These are phyloP conservation scores for Bucco capensis DNA, from an alignment of 2,113 vertebrate species.

Conservation along the genomic window DNA sequence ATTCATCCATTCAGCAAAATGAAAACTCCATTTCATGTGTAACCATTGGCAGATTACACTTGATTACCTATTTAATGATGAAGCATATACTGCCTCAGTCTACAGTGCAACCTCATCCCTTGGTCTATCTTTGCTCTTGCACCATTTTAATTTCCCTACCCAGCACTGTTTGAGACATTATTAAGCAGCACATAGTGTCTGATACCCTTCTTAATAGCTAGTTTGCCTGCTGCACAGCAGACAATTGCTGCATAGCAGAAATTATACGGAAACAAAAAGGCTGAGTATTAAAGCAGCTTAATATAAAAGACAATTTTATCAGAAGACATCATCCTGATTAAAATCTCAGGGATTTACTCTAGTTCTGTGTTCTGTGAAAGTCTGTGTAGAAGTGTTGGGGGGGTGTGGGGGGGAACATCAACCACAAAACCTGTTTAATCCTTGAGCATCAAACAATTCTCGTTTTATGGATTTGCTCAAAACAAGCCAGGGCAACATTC, in stretches of 20 bases:
- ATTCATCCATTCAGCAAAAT: background rate
- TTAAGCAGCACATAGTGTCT: background rate
- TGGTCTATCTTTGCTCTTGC: background rate
- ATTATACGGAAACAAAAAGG: constrained; percentile 34
- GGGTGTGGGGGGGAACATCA: background rate
- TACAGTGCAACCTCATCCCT: background rate
- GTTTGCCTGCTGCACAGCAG: constrained; percentile 1
- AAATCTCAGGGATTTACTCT: background rate
- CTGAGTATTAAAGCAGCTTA: constrained; percentile 16
- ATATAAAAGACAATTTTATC: background rate
- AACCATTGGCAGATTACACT: background rate
- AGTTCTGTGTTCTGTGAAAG: background rate
- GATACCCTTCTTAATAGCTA: constrained; percentile 12
- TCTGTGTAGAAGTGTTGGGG: background rate
- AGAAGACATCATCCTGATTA: background rate
- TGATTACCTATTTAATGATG: background rate
- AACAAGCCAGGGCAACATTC: background rate
- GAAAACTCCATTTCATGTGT: background rate
- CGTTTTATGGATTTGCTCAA: background rate
- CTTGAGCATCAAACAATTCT: background rate
- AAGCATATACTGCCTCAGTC: background rate
- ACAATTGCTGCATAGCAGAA: constrained; percentile 8
- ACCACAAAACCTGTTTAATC: background rate
- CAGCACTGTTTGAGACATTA: background rate
- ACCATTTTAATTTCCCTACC: background rate